Evolutionary conservation across 2,113 vertebrate species (phyloP), one percentile per base, ranked within the genome.

Genomic region (Leucosticte australis): DNA sequence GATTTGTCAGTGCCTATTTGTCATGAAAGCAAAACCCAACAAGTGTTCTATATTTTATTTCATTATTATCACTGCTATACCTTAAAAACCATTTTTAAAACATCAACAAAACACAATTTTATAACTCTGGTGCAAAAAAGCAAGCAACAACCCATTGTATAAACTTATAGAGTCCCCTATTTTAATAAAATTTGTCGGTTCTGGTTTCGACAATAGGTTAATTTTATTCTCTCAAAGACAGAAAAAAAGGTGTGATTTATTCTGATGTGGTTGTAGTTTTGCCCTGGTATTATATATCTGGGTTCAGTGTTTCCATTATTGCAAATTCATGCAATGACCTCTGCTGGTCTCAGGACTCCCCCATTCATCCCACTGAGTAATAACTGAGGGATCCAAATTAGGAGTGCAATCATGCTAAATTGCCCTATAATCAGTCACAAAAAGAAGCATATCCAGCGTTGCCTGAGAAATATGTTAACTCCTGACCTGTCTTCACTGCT

Each of bases 1-100:
- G 97, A 97, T 98, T 98, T 98, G 96, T 98, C 98, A 97, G 97
- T 89, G 97, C 96, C 94, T 97, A 97, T 98, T 98, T 98, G 97
- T 98, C 97, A 97, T 95, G 97, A 97, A 97, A 97, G 97, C 84
- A 97, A 97, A 97, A 93, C 81, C 91, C 95, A 98, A 97, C 93
- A 97, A 97, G 97, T 96, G 95, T 91, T 94, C 82, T 96, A 63
- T 97, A 94, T 97, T 97, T 97, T 86, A 94, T 98, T 97, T 97
- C 92, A 95, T 95, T 94, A 88, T 95, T 95, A 89, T 83, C 76
- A 79, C 49, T 83, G 28, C 6, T 91, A 67, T 47, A 86, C 31
- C 16, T 87, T 55, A 39, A 93, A 81, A 86, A 49, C 0, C 39
- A 37, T 8, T 27, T 89, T 44, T 26, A 35, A 91, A 70, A 23